phyloP scores from a whole-genome alignment of 2,888 invertebrate species.

The Cristatella mucedo region DNA sequence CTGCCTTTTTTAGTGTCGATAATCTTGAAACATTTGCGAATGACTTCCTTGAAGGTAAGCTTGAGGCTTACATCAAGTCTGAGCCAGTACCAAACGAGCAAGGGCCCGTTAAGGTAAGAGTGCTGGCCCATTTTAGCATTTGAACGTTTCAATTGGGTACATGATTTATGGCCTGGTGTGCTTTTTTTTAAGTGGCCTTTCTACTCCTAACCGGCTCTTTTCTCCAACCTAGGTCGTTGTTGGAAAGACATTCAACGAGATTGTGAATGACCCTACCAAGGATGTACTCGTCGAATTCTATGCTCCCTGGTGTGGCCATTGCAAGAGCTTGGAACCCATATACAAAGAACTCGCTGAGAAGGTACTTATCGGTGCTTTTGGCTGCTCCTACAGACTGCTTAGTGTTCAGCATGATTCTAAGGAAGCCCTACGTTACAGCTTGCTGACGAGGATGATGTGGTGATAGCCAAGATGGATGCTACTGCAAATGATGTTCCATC shows the following conservation, averaged over 20 bases:
- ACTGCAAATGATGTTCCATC: conserved; percentile 93
- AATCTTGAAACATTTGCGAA: conserved; percentile 66
- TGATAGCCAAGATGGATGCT: conserved; percentile 92
- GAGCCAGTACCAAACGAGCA: conserved; percentile 71
- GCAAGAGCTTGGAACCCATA: conserved; percentile 81
- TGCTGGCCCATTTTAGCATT: too few species aligned
- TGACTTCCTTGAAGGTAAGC: conserved; percentile 59
- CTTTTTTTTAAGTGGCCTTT: too few species aligned
- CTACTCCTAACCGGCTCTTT: too few species aligned
- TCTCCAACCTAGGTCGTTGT: conserved; percentile 76
- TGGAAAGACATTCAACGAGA: conserved; percentile 86
- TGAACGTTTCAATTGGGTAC: too few species aligned
- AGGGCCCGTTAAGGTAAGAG: conserved; percentile 40
- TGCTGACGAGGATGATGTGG: conserved; percentile 60
- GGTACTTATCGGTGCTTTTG: conserved; percentile 21
- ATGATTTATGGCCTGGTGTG: too few species aligned
- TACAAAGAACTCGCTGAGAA: conserved; percentile 72
- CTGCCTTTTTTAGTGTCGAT: too few species aligned
- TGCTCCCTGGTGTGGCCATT: conserved; percentile 93
- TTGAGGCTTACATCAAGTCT: conserved; percentile 86
- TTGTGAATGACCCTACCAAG: conserved; percentile 72
- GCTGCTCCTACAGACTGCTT: too few species aligned
- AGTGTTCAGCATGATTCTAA: neutral
- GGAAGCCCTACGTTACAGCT: conserved; percentile 47
- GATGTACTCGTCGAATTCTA: conserved; percentile 95